Percentiles rank a stretch among this genome's conserved stretches.
Evolutionary conservation across 2,888 invertebrate genomes (phyloP).

Genomic region (Blastobasis lacticolella): DNA sequence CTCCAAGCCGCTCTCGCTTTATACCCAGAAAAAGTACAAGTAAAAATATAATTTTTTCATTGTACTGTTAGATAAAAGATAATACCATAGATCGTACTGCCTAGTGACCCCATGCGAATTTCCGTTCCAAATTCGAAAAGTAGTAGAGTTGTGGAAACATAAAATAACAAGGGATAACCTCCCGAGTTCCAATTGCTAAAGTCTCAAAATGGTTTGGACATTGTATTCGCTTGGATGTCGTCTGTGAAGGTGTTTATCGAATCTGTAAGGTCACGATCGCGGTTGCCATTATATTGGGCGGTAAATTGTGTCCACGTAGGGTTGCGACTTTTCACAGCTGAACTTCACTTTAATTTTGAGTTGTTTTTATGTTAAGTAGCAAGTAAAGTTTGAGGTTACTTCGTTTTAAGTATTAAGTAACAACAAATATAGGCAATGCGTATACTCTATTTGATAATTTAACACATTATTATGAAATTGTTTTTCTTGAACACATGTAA

Average conservation of each 20-base stretch:
- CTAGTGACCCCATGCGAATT: no score
- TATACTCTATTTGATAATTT: no score
- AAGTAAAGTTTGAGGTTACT: background rate
- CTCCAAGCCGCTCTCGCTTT: no score
- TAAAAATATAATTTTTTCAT: no score
- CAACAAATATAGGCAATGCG: background rate
- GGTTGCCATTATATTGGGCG: conserved; percentile 34
- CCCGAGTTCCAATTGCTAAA: background rate
- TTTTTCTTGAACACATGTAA: no score
- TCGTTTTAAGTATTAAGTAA: background rate
- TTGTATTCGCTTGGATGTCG: conserved; percentile 42
- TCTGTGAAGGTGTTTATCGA: conserved; percentile 43
- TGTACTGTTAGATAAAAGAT: no score
- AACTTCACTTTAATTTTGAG: background rate
- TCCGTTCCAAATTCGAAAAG: no score
- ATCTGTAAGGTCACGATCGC: conserved; percentile 51
- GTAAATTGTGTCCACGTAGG: conserved; percentile 29
- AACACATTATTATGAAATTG: no score
- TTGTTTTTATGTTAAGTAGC: conserved; percentile 6
- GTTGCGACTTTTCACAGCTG: background rate
- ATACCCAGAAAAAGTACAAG: no score
- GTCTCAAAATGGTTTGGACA: conserved; percentile 33
- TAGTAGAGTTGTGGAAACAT: no score
- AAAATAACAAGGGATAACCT: no score
- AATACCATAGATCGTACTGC: no score